These are phyloP conservation scores for Acipenser oxyrinchus DNA, from an alignment of 2,797 vertebrate genomes.

Conservation along the genomic window DNA sequence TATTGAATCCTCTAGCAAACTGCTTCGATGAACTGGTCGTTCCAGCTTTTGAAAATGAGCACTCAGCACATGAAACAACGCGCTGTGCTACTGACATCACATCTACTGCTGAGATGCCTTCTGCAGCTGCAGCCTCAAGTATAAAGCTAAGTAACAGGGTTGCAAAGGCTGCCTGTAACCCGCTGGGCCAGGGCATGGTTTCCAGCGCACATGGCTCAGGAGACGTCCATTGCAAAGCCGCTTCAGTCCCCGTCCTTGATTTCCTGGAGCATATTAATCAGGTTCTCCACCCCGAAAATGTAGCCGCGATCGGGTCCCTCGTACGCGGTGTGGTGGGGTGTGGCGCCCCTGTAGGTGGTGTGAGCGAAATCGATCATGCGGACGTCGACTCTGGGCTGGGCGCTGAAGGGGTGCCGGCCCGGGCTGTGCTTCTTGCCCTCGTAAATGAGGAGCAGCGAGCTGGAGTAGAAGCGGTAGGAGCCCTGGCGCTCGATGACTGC, in stretches of 20 bases:
- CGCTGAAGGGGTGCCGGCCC: background rate
- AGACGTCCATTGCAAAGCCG: background rate
- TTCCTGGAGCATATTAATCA: constrained; percentile 55
- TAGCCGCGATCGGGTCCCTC: constrained; percentile 59
- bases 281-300: constrained; percentile 63
- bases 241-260: constrained; percentile 45
- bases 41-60: too few relatives aligned
- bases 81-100: too few relatives aligned
- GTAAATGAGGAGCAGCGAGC: constrained; percentile 63
- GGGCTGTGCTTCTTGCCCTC: constrained; percentile 30
- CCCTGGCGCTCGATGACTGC: constrained; percentile 48
- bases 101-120: too few relatives aligned
- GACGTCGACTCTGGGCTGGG: constrained; percentile 39
- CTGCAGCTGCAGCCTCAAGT: too few relatives aligned
- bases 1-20: too few relatives aligned
- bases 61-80: too few relatives aligned
- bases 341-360: constrained; percentile 52
- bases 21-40: too few relatives aligned
- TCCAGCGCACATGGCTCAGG: background rate
- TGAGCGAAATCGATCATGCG: constrained; percentile 69
- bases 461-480: constrained; percentile 66
- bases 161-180: too few relatives aligned
- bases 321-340: constrained; percentile 26
- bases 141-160: too few relatives aligned
- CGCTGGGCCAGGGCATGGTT: too few relatives aligned